Conservation (phyloP, 2,888 invertebrate species). For the Orchesellides sinensis region DNA sequence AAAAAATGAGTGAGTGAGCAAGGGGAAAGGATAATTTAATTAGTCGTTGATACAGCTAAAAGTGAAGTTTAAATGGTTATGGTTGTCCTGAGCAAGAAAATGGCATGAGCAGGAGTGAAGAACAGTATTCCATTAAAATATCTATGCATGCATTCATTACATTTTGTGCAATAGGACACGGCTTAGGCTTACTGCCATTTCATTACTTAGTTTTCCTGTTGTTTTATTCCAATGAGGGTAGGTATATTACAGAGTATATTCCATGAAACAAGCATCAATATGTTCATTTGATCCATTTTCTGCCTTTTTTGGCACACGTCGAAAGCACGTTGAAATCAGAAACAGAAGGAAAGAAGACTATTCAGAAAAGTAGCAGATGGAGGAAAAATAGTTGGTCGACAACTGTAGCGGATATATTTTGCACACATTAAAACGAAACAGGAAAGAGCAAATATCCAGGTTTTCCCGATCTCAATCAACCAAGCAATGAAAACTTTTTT, state of each 20-base stretch:
- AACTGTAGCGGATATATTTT: neutral
- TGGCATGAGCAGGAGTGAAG: neutral
- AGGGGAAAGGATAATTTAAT: conserved; percentile 46
- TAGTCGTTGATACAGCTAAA: conserved; percentile 41
- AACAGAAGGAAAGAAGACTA: neutral
- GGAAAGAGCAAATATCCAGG: neutral
- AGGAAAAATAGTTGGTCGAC: neutral
- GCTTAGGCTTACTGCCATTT: no score
- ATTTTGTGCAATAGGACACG: no score
- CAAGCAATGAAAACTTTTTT: conserved; percentile 6
- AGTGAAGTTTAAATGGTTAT: conserved; percentile 48
- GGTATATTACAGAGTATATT: neutral
- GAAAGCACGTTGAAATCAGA: neutral
- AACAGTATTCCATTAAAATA: neutral
- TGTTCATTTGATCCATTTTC: conserved; percentile 4
- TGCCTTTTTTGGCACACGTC: neutral
- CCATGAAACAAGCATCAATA: conserved; percentile 12
- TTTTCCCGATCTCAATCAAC: neutral
- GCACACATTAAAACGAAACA: neutral
- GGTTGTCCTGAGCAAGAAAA: neutral
- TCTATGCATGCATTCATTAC: neutral
- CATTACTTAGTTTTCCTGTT: neutral
- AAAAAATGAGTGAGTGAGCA: neutral
- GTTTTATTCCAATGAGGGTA: neutral
- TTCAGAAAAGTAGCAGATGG: neutral